Percentiles rank a stretch among this genome's conserved stretches.
phyloP scores from a whole-genome alignment of 2,113 vertebrate species.

The Cairina moschata region DNA sequence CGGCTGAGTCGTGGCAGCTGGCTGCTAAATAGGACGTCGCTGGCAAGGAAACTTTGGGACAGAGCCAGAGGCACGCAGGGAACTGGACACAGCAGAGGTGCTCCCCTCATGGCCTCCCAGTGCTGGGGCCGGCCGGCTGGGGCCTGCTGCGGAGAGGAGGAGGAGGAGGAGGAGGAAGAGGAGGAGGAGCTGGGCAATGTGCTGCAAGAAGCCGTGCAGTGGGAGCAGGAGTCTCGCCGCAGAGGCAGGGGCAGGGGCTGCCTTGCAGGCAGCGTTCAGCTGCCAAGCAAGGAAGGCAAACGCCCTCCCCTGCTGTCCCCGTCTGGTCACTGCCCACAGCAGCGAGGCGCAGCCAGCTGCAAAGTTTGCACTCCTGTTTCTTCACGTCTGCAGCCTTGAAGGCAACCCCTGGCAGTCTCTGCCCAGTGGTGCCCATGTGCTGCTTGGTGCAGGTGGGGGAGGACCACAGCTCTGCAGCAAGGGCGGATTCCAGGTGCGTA shows the following conservation, averaged over 20 bases:
- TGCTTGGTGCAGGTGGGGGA: rapidly evolving
- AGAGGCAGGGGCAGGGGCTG: neutral
- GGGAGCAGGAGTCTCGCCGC: neutral
- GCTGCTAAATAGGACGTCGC: neutral
- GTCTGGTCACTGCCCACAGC: rapidly evolving
- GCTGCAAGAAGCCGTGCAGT: rapidly evolving
- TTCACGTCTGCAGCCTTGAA: neutral
- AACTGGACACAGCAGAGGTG: neutral
- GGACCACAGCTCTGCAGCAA: rapidly evolving
- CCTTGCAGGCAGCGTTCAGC: neutral
- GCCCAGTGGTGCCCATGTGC: rapidly evolving
- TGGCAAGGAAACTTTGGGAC: neutral
- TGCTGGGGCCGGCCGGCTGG: neutral
- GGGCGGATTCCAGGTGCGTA: neutral
- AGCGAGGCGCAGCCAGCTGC: neutral
- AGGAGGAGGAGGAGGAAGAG: neutral
- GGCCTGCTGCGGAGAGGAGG: neutral
- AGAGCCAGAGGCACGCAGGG: neutral
- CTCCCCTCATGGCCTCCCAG: rapidly evolving
- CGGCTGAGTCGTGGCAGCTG: neutral
- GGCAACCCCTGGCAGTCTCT: neutral
- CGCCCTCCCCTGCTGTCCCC: neutral
- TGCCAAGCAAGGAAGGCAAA: neutral
- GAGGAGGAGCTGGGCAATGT: neutral
- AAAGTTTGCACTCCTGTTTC: neutral